These are phyloP conservation scores for Hippopotamus amphibius DNA, from an alignment of 2,113 vertebrate species.

Conservation along the genomic window DNA sequence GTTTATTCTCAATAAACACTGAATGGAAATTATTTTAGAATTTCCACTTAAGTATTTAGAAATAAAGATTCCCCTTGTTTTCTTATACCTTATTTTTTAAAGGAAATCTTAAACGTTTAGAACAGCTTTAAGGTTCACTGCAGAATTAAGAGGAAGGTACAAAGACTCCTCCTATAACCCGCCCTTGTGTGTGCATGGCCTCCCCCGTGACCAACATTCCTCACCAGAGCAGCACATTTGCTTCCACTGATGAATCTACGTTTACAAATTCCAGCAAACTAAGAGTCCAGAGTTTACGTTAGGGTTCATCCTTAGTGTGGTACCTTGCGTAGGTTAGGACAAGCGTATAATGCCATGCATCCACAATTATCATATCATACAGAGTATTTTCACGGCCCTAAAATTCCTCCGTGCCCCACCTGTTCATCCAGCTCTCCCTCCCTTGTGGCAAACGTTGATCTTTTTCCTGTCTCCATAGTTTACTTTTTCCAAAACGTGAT, in stretches of 20 bases:
- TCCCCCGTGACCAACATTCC: not conserved
- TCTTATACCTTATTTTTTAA: not conserved
- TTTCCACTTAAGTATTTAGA: slow-evolving; percentile 24
- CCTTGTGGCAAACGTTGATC: too few species aligned
- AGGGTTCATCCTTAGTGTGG: not conserved
- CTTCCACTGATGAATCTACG: not conserved
- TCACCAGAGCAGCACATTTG: not conserved
- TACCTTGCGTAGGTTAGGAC: not conserved
- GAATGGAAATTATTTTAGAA: slow-evolving; percentile 23
- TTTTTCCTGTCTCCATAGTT: not conserved
- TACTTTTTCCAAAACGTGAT: not conserved
- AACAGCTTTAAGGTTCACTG: not conserved
- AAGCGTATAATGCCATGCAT: not conserved
- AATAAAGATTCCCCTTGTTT: not conserved
- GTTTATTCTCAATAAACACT: not conserved
- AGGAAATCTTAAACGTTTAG: not conserved
- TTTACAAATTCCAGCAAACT: not conserved
- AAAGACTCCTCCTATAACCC: not conserved
- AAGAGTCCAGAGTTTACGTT: not conserved
- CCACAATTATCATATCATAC: not conserved
- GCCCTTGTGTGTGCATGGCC: too few species aligned
- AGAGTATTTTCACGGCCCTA: not conserved
- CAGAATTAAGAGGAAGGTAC: not conserved
- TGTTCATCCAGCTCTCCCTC: not conserved
- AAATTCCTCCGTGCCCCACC: not conserved